Evolutionary conservation across 2,888 invertebrate species (phyloP).

Genomic region (Hirtodrosophila alboralis): DNA sequence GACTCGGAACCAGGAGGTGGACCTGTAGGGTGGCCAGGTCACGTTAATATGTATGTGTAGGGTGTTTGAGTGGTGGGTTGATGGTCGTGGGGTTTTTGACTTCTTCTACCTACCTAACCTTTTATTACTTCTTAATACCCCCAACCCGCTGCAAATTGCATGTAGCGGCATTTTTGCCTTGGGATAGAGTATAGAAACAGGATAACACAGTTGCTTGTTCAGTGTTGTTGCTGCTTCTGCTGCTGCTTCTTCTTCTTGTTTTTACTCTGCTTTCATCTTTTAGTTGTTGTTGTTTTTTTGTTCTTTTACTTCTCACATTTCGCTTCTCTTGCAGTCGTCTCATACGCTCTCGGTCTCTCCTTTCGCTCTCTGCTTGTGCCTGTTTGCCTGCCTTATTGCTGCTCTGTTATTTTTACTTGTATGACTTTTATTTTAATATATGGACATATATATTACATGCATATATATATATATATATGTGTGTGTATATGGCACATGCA

Average conservation of each 20-base stretch:
- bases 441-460: background rate
- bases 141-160: too few relatives aligned
- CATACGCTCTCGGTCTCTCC: constrained; percentile 22
- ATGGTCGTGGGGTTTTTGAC: background rate
- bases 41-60: too few relatives aligned
- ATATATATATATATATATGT: background rate
- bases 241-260: background rate
- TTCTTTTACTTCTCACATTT: background rate
- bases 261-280: background rate
- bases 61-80: too few relatives aligned
- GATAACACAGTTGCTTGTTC: constrained; percentile 33
- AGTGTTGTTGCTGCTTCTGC: constrained; percentile 11
- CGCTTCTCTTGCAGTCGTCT: too few relatives aligned
- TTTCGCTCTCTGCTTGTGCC: constrained; percentile 28
- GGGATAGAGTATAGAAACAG: constrained; percentile 8
- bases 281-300: background rate
- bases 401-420: constrained; percentile 35
- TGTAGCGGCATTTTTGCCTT: constrained; percentile 30
- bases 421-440: constrained; percentile 16
- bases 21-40: too few relatives aligned
- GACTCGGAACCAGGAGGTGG: too few relatives aligned
- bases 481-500: constrained; percentile 35
- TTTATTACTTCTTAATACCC: too few relatives aligned
- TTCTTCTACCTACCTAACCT: too few relatives aligned
- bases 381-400: constrained; percentile 25